These are phyloP conservation scores for Melopsittacus undulatus DNA, from an alignment of 2,797 vertebrate species.

Conservation along the genomic window DNA sequence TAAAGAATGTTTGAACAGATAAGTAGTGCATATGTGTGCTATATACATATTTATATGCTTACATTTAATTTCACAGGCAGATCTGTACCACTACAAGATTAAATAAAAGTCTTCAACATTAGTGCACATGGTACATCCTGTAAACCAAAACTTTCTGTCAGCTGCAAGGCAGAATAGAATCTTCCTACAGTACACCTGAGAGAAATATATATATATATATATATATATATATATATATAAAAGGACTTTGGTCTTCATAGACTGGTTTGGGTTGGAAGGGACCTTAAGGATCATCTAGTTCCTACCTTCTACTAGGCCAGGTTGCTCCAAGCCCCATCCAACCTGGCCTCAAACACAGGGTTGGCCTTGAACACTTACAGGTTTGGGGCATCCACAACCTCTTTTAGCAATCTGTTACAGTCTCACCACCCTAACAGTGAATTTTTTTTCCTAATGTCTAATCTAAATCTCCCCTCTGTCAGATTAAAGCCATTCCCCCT, in stretches of 20 bases:
- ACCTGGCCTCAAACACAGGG: neutral
- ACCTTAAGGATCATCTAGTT: neutral
- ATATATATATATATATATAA: neutral
- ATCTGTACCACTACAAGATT: neutral
- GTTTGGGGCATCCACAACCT: neutral
- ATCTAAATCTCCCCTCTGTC: neutral
- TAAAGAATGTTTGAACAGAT: neutral
- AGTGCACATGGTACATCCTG: neutral
- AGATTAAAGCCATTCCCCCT: neutral
- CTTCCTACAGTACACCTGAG: neutral
- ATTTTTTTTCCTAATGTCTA: neutral
- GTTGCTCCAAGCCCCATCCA: neutral
- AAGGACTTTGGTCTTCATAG: neutral
- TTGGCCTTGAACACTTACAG: neutral
- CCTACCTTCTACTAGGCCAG: neutral
- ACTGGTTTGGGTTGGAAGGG: neutral
- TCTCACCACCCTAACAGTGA: neutral
- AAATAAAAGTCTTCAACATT: neutral
- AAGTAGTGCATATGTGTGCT: neutral
- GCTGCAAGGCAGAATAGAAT: neutral
- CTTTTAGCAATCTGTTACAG: neutral
- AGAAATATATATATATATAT: neutral
- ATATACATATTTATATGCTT: neutral
- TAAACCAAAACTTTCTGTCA: neutral
- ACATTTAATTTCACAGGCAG: neutral